Base-by-base conservation (phyloP, 2,113 vertebrate species). In the Steatornis caripensis region DNA sequence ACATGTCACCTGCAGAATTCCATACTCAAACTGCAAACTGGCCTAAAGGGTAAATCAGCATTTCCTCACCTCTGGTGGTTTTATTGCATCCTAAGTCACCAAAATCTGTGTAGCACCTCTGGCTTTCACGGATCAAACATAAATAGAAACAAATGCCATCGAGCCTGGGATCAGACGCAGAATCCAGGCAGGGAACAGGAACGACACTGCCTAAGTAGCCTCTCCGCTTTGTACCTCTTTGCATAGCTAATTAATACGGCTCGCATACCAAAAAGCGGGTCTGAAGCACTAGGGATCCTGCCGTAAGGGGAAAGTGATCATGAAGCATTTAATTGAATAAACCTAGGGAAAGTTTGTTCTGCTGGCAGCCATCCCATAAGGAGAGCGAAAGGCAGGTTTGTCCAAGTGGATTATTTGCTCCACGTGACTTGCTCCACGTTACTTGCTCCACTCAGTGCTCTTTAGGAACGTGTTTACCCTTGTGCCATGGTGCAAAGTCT, bases 311-410 rank as follows among this genome's bases (percentile, higher is more conserved):
- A 86, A 89, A 87, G 36, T 48, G 89, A 93, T 96, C 61, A 69
- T 54, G 84, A 91, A 94, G 86, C 32, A 60, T 80, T 95, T 95
- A 95, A 96, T 93, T 89, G 89, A 95, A 87, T 81, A 95, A 95
- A 60, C 24, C 32, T 43, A 49, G 45, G 57, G 87, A 62, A 55
- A 29, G 71, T 81, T 95, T 83, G n/a, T 84, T 78, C 90, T 78
- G 69, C 72, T 92, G 72, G 72, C 90, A 91, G 80, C 37, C 36
- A 69, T 57, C 84, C 92, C 74, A 13, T 29, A 89, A 84, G 84
- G 61, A 79, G 61, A 95, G 76, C 1, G 15, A 87, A 64, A 87
- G 61, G 18, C 85, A 92, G 65, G 65, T 68, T 88, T 78, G 58
- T 62, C 54, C 29, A 16, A 87, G 61, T 39, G 65, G 77, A 78